Evolutionary conservation across 2,888 invertebrate genomes (phyloP), one percentile per base, ranked within the genome.

Genomic region (Bhutanitis thaidina): DNA sequence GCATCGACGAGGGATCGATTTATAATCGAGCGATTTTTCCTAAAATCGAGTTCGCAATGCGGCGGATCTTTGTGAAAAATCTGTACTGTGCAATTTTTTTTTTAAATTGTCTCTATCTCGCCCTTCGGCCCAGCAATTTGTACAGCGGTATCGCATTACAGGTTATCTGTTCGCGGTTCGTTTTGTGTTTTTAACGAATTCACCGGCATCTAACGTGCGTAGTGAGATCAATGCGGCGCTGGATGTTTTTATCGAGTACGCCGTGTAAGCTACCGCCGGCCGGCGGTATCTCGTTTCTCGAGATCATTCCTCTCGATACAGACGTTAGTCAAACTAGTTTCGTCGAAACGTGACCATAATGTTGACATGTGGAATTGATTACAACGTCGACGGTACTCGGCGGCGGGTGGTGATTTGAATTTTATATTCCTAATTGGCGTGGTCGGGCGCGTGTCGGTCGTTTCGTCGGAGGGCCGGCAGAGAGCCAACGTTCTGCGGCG

Each of bases 81-180:
- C 71, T n/a, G n/a, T n/a, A 78, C 20, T 84, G 77, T 72, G 69
- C 63, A 67, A 67, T 71, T 70, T 77, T 77, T 71, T 71, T 79
- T 74, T 70, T 70, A 75, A 79, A 73, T 73, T 70, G 77, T 72
- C 75, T 83, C 80, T 83, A 81, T 81, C 77, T 27, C 27, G 27
- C 27, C 81, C 77, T 77, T 77, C 75, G 75, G 78, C n/a, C 79
- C 78, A 76, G 66, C 68, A 79, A 79, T 79, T 80, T 80, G 79
- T 83, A 79, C 79, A 71, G 76, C 71, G 74, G 72, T 81, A 83
- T 88, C 83, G 73, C 82, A 80, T 88, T 87, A 84, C 87, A 72
- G 67, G 76, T 79, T 82, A 82, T 83, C 80, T 86, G 76, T 80
- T 85, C 81, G 80, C 82, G 73, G 64, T 69, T 67, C 63, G 64